Evolutionary conservation across 2,797 vertebrate genomes (phyloP).

Genomic region (Scleropages formosus): DNA sequence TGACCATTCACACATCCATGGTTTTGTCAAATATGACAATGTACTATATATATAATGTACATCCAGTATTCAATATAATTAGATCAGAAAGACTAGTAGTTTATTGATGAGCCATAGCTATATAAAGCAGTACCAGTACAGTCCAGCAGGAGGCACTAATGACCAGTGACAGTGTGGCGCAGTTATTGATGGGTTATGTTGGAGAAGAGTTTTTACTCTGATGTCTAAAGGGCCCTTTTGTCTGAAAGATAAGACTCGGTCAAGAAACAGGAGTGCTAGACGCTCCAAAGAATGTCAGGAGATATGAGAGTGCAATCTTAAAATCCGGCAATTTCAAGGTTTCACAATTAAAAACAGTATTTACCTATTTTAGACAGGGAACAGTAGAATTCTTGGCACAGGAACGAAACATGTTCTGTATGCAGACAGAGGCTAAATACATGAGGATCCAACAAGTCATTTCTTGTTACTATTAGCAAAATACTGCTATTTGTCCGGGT

Average conservation of each 20-base stretch:
- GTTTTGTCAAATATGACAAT: not conserved
- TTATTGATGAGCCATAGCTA: too few species aligned
- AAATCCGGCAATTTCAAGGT: constrained; percentile 31
- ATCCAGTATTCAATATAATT: too few species aligned
- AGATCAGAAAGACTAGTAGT: too few species aligned
- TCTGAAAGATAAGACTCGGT: constrained; percentile 37
- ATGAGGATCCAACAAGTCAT: too few species aligned
- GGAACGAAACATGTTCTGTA: too few species aligned
- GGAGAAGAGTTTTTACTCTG: not conserved
- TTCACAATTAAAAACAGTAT: constrained; percentile 43
- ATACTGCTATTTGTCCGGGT: too few species aligned
- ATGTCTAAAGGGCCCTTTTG: constrained; percentile 37
- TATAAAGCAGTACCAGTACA: not conserved
- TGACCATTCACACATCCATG: too few species aligned
- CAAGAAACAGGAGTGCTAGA: constrained; percentile 28
- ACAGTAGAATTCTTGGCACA: not conserved
- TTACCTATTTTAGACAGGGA: constrained; percentile 48
- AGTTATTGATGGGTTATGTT: not conserved
- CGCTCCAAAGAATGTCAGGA: constrained; percentile 40
- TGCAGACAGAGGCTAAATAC: too few species aligned
- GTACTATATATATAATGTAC: too few species aligned
- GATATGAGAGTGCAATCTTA: constrained; percentile 37
- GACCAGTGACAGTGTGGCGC: not conserved
- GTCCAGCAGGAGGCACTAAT: not conserved
- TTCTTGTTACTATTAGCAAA: too few species aligned